Evolutionary conservation across 2,113 vertebrate genomes (phyloP), one percentile per base, ranked within the genome.

Genomic region (Corvus hawaiiensis): DNA sequence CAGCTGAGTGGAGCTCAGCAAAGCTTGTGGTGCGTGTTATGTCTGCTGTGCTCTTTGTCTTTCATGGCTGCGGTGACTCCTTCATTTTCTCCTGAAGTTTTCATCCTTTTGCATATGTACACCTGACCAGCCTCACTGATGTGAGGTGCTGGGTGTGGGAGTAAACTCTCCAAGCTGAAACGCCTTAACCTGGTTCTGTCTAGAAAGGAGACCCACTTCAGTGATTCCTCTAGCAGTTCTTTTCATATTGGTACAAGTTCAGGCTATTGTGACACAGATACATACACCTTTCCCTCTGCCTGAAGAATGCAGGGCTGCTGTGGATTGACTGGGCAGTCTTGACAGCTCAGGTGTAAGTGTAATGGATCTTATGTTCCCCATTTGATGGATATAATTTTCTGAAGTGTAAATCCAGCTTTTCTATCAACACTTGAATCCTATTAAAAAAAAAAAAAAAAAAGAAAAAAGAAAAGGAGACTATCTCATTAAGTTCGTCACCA

Each of bases 1-100:
- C n/a, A 52, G 61, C 14, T 56, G 20, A 48, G 39, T 39, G 41
- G 44, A 64, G 62, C 46, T 78, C 66, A 35, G 32, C 49, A 28
- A 35, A 49, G 3, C 39, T 20, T 5, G 7, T 35, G 39, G 16
- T 32, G 21, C 0, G 0, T 9, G 0, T 30, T 69, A 3, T 20
- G 33, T 46, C 28, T 91, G 28, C 63, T 85, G 66, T 2, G 7
- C 37, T 63, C 21, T 77, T 24, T 51, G 62, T 52, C 49, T 76
- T 82, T 68, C 26, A 4, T 69, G 41, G 14, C 46, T 89, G 49
- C 19, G 79, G 74, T 1, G 2, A 72, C 24, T 87, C 35, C 19
- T 39, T 41, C 1, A 2, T 56, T 82, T 87, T 73, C 49, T 69
- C 58, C 41, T 64, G 54, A 27, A 75, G 11, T 59, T 83, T 69